A percentile compares a stretch with the other conserved stretches of the same genome.
phyloP scores from a whole-genome alignment of 1,140 invertebrate species.

The Triops longicaudatus region DNA sequence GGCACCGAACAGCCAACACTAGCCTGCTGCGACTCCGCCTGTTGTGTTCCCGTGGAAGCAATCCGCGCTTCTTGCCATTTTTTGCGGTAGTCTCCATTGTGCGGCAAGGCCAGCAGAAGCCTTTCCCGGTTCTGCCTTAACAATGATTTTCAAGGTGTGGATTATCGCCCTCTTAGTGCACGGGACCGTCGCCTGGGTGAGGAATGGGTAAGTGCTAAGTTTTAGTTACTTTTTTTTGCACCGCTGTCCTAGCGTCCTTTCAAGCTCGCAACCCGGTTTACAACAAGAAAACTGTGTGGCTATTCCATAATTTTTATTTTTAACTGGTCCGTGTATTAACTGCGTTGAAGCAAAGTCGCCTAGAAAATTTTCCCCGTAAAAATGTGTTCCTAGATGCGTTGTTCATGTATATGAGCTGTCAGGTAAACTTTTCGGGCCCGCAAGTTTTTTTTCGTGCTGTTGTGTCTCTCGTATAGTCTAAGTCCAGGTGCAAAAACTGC shows the following conservation, averaged over 20 bases:
- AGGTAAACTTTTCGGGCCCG: neutral
- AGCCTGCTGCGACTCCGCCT: constrained; percentile 13
- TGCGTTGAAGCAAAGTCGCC: neutral
- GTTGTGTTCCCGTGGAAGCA: neutral
- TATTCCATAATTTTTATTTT: neutral
- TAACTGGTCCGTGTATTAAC: neutral
- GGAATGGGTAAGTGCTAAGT: neutral
- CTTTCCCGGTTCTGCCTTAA: neutral
- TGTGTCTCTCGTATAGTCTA: neutral
- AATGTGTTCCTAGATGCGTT: neutral
- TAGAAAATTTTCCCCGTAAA: neutral
- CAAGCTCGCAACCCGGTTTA: no score
- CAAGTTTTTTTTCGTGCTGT: neutral
- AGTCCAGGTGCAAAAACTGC: neutral
- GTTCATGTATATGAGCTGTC: constrained; percentile 3
- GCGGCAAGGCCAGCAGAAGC: constrained; percentile 9
- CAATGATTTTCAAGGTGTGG: constrained; percentile 7
- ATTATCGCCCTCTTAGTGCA: neutral
- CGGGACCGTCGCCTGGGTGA: neutral
- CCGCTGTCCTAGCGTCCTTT: no score
- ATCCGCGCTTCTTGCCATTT: constrained; percentile 9
- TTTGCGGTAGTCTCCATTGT: constrained; percentile 11
- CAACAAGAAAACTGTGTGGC: no score
- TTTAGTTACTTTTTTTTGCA: neutral
- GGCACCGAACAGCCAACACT: neutral